These are phyloP conservation scores for Phocoena sinus DNA, from an alignment of 2,113 vertebrate species.

Conservation along the genomic window DNA sequence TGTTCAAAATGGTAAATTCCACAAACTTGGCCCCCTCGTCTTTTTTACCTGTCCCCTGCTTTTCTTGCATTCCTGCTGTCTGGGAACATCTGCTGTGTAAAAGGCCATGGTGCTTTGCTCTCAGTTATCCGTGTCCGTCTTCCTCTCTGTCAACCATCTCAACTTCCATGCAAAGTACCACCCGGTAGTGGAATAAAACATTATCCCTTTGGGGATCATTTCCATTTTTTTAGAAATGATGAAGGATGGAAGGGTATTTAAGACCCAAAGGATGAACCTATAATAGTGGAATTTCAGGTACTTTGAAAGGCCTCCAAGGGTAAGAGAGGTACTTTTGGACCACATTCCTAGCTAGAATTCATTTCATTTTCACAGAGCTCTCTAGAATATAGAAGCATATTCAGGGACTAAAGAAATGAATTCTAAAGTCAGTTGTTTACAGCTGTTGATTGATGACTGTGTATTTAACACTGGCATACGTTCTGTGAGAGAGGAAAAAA, in stretches of 20 bases:
- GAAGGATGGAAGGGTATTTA: not conserved
- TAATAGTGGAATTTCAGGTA: not conserved
- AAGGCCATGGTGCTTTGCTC: not conserved
- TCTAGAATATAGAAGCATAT: not conserved
- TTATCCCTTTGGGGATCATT: not conserved
- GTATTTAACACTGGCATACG: not conserved
- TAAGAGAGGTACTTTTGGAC: not conserved
- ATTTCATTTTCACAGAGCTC: not conserved
- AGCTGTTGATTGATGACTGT: not conserved
- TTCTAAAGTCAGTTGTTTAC: not conserved
- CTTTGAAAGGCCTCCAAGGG: not conserved
- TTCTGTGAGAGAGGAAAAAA: not conserved
- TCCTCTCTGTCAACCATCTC: not conserved
- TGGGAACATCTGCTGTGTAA: not conserved
- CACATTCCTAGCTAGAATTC: not conserved
- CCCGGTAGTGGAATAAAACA: not conserved
- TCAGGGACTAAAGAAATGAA: not conserved
- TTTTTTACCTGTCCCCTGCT: not conserved
- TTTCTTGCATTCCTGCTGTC: not conserved
- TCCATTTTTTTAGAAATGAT: not conserved
- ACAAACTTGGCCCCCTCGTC: not conserved
- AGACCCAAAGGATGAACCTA: not conserved
- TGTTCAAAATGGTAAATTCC: not conserved
- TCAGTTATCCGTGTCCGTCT: not conserved
- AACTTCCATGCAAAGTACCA: not conserved